Evolutionary conservation across 1,140 invertebrate genomes (phyloP), one percentile per base, ranked within the genome.

Genomic region (Zeugodacus cucurbitae): DNA sequence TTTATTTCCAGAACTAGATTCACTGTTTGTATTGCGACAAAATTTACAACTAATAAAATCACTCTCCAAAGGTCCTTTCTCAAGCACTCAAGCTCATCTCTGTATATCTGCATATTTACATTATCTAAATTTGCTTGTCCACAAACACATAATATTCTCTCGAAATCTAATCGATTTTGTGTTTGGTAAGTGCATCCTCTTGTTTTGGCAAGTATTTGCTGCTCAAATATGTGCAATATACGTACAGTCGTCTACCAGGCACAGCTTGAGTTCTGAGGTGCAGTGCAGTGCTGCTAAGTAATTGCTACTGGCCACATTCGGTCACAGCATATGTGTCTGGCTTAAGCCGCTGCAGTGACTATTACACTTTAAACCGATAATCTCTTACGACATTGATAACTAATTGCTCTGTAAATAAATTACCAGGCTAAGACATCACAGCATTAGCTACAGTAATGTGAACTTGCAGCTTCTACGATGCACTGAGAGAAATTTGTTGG

Each of bases 351-450:
- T 74, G 67, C 67, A 37, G 67, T 74, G 6, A 32, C 32, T 34
- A 74, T 74, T 74, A 87, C 91, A 91, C 90, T 92, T 92, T 92
- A 37, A 34, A 20, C 67, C 32, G 67, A 92, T 92, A 92, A 92
- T 92, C 91, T 90, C 91, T 92, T 90, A 91, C 89, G 90, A 90
- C 91, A 90, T 91, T 91, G 90, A 89, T 90, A 92, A 92, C 91
- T 92, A 92, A 92, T 92, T 92, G 91, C 91, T 91, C 91, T 92
- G 91, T 91, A 92, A 91, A 92, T 92, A 92, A 92, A 92, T 92
- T 92, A 92, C 91, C 89, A 89, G 88, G 89, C 91, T 86, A 86
- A 74, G 67, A 37, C 67, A 74, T 74, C 34, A 74, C 34, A 74
- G 34, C 67, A 22, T 74, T 41, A 74, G 67, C 67, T 22, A 17